Conservation (phyloP, 2,888 invertebrate species). For the Cryptophagus acutangulus region DNA sequence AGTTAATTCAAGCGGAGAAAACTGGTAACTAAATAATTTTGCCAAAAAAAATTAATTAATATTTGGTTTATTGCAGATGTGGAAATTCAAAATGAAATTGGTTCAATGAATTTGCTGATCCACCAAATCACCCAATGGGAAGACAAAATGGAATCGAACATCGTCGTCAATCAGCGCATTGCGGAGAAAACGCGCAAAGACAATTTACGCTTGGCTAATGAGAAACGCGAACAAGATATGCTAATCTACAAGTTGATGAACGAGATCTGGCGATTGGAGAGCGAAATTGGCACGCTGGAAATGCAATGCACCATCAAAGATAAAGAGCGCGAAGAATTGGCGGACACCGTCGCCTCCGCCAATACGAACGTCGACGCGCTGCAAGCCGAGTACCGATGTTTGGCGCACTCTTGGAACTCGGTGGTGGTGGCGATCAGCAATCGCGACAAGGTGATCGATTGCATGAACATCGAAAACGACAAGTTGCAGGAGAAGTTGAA, state of each 20-base stretch:
- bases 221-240: slow-evolving; percentile 61
- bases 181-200: slow-evolving; percentile 60
- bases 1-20: slow-evolving; percentile 43
- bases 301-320: slow-evolving; percentile 64
- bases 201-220: slow-evolving; percentile 52
- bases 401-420: slow-evolving; percentile 70
- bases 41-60: slow-evolving; percentile 29
- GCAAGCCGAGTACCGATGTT: slow-evolving; percentile 63
- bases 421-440: slow-evolving; percentile 66
- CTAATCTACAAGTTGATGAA: slow-evolving; percentile 62
- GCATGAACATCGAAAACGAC: slow-evolving; percentile 52
- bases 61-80: too few relatives aligned
- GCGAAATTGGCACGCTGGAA: slow-evolving; percentile 58
- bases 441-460: slow-evolving; percentile 61
- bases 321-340: slow-evolving; percentile 56
- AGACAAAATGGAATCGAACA: slow-evolving; percentile 57
- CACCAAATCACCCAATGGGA: slow-evolving; percentile 60
- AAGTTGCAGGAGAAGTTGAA: slow-evolving; percentile 47
- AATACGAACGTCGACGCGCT: slow-evolving; percentile 68
- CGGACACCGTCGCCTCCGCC: slow-evolving; percentile 61
- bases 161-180: slow-evolving; percentile 60
- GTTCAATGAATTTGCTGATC: slow-evolving; percentile 54
- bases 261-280: slow-evolving; percentile 67
- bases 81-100: slow-evolving; percentile 55
- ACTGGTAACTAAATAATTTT: slow-evolving; percentile 42